A percentile compares a stretch with the other conserved stretches of the same genome.
phyloP scores from a whole-genome alignment of 2,888 invertebrate species.

The Noctua comes region DNA sequence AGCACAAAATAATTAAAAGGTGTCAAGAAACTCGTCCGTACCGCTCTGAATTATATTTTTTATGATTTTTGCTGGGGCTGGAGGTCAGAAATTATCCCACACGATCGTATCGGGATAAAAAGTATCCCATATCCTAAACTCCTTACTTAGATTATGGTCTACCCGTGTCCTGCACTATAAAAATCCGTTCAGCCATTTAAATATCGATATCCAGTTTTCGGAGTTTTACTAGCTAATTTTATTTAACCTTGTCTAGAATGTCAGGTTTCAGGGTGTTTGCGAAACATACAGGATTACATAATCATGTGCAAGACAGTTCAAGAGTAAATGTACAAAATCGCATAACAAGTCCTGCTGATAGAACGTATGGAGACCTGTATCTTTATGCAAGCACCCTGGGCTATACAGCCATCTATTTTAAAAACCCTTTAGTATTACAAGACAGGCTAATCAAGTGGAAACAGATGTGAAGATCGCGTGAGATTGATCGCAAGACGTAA shows the following conservation, averaged over 20 bases:
- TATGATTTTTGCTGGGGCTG: neutral
- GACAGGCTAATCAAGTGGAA: conserved; percentile 69
- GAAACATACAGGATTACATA: neutral
- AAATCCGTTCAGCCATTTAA: neutral
- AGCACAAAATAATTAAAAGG: neutral
- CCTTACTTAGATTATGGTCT: neutral
- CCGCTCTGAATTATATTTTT: neutral
- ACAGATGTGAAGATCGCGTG: conserved; percentile 72
- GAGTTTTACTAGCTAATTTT: neutral
- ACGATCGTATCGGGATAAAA: neutral
- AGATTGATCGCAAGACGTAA: conserved; percentile 48
- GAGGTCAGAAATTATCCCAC: neutral
- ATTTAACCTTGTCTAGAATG: neutral
- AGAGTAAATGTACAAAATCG: neutral
- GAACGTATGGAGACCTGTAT: neutral
- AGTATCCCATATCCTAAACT: neutral
- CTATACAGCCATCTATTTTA: neutral
- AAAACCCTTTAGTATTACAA: conserved; percentile 41
- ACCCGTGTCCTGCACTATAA: neutral
- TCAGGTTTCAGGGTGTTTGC: neutral
- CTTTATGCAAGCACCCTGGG: neutral
- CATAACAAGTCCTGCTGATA: neutral
- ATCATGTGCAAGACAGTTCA: neutral
- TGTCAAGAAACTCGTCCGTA: neutral
- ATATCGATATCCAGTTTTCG: neutral